Conservation (phyloP, 1,140 invertebrate species). For the Aphidius ervi region DNA sequence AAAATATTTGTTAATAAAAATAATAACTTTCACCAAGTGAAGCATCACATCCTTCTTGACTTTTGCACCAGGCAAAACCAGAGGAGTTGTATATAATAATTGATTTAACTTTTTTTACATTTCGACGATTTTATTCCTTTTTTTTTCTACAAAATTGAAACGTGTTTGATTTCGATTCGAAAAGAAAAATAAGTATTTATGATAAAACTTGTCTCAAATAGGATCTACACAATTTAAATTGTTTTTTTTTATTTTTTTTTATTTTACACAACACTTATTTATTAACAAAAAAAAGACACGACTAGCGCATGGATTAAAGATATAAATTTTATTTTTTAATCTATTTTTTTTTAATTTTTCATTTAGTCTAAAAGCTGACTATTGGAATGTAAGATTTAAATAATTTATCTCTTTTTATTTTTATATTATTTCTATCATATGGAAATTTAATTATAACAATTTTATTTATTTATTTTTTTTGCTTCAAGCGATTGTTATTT, state of each 20-base stretch:
- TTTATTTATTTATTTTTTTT: background rate
- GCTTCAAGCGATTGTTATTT: too few relatives aligned
- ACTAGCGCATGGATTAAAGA: slow-evolving; percentile 5
- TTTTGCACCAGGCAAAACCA: slow-evolving; percentile 85
- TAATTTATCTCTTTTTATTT: slow-evolving; percentile 1
- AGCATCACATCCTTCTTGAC: slow-evolving; percentile 68
- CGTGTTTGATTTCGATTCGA: too few relatives aligned
- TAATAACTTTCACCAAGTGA: slow-evolving; percentile 72
- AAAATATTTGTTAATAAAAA: too few relatives aligned
- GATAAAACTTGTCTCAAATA: slow-evolving; percentile 5
- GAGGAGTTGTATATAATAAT: slow-evolving; percentile 68
- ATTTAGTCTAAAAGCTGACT: background rate
- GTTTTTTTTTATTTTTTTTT: background rate
- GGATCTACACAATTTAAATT: slow-evolving; percentile 8
- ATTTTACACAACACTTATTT: slow-evolving; percentile 12
- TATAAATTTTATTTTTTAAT: slow-evolving; percentile 1
- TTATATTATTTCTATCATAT: background rate
- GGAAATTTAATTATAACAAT: background rate
- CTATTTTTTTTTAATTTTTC: background rate
- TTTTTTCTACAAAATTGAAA: too few relatives aligned
- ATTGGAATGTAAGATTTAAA: background rate
- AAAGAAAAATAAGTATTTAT: background rate
- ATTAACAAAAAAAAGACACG: slow-evolving; percentile 6
- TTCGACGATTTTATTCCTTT: too few relatives aligned
- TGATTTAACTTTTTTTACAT: too few relatives aligned